phyloP scores from a whole-genome alignment of 2,888 invertebrate genomes.

The Diloba caeruleocephala region DNA sequence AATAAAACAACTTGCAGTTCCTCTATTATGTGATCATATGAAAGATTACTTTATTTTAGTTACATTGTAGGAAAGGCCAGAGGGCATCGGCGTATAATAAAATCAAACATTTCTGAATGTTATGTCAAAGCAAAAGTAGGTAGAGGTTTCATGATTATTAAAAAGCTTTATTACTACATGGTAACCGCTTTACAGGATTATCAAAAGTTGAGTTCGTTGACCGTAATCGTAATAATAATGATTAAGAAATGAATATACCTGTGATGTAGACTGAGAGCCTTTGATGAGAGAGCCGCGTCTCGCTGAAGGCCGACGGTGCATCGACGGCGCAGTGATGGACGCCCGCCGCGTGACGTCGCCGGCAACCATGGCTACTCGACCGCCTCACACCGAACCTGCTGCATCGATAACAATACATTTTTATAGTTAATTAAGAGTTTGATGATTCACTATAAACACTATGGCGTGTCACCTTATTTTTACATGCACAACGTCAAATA shows the following conservation, averaged over 20 bases:
- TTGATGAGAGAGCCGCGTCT: conserved; percentile 90
- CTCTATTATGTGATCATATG: no score
- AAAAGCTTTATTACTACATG: conserved; percentile 24
- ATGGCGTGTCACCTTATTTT: no score
- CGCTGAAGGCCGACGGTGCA: conserved; percentile 88
- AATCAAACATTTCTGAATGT: conserved; percentile 5
- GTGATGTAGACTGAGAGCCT: conserved; percentile 85
- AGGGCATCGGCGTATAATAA: conserved; percentile 1
- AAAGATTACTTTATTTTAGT: background rate
- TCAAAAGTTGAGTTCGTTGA: conserved; percentile 23
- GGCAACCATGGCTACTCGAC: conserved; percentile 74
- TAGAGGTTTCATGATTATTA: conserved; percentile 27
- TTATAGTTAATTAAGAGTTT: background rate
- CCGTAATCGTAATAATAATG: background rate
- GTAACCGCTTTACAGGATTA: conserved; percentile 9
- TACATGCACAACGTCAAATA: no score
- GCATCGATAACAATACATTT: conserved; percentile 55
- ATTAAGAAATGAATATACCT: conserved; percentile 62
- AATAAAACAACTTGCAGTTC: no score
- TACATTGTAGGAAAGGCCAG: background rate
- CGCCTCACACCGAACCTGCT: conserved; percentile 49
- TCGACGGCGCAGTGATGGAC: conserved; percentile 85
- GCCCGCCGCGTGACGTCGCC: conserved; percentile 87
- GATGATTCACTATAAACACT: no score
- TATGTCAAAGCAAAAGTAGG: conserved; percentile 1